Evolutionary conservation across 2,113 vertebrate species (phyloP).

Genomic region (Condylura cristata): DNA sequence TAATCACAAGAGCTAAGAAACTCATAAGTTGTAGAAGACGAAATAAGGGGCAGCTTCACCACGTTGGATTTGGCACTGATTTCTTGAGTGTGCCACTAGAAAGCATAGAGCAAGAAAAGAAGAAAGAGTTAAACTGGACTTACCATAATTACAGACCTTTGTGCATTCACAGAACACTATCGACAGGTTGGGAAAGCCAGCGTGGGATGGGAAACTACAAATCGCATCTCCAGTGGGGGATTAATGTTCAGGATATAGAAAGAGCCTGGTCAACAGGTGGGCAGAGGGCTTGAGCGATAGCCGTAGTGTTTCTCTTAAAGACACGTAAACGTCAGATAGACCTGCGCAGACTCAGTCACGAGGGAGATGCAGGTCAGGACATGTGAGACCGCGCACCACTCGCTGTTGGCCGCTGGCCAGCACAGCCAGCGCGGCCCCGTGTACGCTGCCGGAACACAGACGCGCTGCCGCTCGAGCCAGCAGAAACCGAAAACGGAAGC

Average conservation of each 20-base stretch:
- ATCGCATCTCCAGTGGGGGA: neutral
- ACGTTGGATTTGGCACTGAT: neutral
- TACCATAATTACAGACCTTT: neutral
- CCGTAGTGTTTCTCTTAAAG: no score
- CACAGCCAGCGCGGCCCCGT: no score
- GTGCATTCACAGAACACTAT: neutral
- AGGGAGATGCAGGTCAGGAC: neutral
- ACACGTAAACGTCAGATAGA: no score
- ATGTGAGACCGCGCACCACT: no score
- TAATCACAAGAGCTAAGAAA: neutral
- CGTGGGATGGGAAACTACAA: neutral
- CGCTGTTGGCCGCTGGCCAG: no score
- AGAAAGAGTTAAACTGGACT: neutral
- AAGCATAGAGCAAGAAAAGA: neutral
- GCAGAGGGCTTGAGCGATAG: no score
- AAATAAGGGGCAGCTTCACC: neutral
- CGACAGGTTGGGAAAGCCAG: neutral
- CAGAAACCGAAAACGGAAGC: no score
- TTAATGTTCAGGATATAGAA: neutral
- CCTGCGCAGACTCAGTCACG: no score
- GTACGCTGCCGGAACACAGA: no score
- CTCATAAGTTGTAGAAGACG: neutral
- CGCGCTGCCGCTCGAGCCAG: no score
- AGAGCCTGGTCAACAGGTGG: neutral
- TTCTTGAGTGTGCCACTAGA: no score